phyloP scores from a whole-genome alignment of 2,797 vertebrate species.

The Pteronotus mesoamericanus region DNA sequence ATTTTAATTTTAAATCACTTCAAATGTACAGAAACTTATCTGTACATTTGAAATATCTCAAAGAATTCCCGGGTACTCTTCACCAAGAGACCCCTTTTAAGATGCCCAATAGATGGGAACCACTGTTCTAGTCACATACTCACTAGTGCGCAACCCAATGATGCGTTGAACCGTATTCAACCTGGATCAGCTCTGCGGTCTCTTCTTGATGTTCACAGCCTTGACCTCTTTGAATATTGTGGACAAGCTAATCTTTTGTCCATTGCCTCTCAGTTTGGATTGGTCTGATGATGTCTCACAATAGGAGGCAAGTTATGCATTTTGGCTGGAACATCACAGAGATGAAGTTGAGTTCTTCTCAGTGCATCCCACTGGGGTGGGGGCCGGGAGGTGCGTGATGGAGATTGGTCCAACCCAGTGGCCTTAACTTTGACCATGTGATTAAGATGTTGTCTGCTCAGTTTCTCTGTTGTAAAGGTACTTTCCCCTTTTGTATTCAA shows the following conservation, averaged over 20 bases:
- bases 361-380: accelerated
- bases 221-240: background rate
- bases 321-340: background rate
- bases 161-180: accelerated
- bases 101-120: background rate
- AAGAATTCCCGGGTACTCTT: background rate
- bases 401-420: accelerated
- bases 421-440: accelerated
- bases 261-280: background rate
- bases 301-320: background rate
- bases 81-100: too few species aligned
- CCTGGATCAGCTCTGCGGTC: background rate
- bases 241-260: background rate
- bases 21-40: background rate
- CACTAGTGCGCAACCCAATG: accelerated
- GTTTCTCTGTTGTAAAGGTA: background rate
- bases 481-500: background rate
- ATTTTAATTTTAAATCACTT: background rate
- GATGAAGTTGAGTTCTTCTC: background rate
- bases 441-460: accelerated
- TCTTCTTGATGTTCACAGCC: accelerated
- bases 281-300: background rate
- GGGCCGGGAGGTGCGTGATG: accelerated
- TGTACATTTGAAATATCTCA: background rate
- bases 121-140: accelerated